Evolutionary conservation across 2,888 invertebrate genomes (phyloP), one percentile per base, ranked within the genome.

Genomic region (Lasius platythorax): DNA sequence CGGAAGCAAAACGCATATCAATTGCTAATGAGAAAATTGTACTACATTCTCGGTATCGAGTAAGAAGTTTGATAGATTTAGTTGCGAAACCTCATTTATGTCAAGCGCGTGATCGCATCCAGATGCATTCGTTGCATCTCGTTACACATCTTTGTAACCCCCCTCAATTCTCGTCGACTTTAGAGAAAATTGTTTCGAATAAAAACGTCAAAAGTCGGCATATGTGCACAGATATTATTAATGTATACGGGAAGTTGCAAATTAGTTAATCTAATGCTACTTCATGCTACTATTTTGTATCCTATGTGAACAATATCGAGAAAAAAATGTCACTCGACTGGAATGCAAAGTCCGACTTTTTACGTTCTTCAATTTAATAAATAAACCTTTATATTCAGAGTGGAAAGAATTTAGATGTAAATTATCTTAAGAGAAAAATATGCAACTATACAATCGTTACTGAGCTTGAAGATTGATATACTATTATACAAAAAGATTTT

Each of bases 371-470:
- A 43, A 23, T n/a, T 72, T 58, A 37, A 46, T 28, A 74, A 61
- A 74, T 53, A 6, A 6, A 67, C 28, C 66, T 9, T n/a, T 46
- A 40, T 66, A 66, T 28, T 43, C n/a, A 70, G 23, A 78, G 4
- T 12, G 68, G n/a, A 43, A 68, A 58, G 12, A 83, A 50, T 37
- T 67, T 50, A 33, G 46, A 28, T 6, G 91, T 87, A 61, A 89
- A 91, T 76, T 88, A 85, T 56, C 50, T 28, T 85, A 79, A 85
- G 73, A 68, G 58, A 72, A n/a, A 78, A 82, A 74, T 67, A 58
- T 83, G 72, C 43, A 73, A 76, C 58, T 82, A 87, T 88, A 91
- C 91, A 92, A 91, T 92, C 91, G 88, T 89, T 85, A 90, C 83
- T 89, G 91, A 92, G 91, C 91, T 92, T 91, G 74, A 82, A 75